A percentile compares a stretch with the other conserved stretches of the same genome.
phyloP scores from a whole-genome alignment of 2,888 invertebrate genomes.

The Cephus pulcher region DNA sequence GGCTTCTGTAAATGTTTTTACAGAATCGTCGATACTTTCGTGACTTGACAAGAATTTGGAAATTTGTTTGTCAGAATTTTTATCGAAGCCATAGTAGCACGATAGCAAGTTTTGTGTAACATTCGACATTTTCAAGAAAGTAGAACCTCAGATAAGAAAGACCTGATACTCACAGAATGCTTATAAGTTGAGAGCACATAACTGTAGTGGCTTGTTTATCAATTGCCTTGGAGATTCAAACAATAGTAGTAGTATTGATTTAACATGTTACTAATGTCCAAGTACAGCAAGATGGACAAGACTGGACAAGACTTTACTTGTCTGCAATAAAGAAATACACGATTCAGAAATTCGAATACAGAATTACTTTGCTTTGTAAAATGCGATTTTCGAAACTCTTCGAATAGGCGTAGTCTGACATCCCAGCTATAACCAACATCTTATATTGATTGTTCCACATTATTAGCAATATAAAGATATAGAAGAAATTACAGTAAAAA shows the following conservation, averaged over 20 bases:
- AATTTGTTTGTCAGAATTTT: conserved; percentile 10
- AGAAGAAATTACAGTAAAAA: too few species aligned
- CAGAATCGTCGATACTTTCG: conserved; percentile 26
- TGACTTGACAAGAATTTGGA: conserved; percentile 34
- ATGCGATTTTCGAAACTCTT: too few species aligned
- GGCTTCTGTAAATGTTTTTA: neutral
- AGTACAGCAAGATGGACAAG: neutral
- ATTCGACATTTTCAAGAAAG: conserved; percentile 34
- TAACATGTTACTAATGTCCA: neutral
- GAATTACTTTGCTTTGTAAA: too few species aligned
- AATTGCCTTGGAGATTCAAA: neutral
- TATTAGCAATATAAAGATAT: too few species aligned
- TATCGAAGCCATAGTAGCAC: conserved; percentile 45
- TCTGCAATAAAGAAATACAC: neutral
- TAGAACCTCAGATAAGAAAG: neutral
- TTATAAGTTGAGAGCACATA: neutral
- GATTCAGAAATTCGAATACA: too few species aligned
- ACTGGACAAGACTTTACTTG: neutral
- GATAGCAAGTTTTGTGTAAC: conserved; percentile 37
- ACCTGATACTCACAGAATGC: neutral
- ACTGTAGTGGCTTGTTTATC: neutral
- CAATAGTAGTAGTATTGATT: neutral
- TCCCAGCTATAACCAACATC: too few species aligned
- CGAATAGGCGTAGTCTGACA: too few species aligned
- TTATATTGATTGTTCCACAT: too few species aligned